Evolutionary conservation across 1,140 invertebrate genomes (phyloP).

Genomic region (Cyclina sinensis): DNA sequence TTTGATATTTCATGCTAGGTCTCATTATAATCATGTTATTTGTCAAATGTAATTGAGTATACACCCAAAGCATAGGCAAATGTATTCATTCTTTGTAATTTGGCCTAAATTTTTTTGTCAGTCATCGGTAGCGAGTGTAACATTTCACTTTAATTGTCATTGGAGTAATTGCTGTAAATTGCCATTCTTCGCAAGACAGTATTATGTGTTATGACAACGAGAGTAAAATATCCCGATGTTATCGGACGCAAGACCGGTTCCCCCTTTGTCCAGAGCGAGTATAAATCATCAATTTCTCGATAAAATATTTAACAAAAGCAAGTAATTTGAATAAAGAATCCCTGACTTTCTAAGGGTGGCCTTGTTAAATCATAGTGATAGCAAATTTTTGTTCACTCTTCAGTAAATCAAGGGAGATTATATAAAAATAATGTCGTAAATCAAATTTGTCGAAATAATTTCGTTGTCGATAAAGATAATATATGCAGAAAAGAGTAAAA

Average conservation of each 20-base stretch:
- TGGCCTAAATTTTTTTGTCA: slow-evolving; percentile 35
- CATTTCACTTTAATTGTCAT: slow-evolving; percentile 64
- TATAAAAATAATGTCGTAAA: slow-evolving; percentile 56
- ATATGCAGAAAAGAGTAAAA: slow-evolving; percentile 38
- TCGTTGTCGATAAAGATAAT: slow-evolving; percentile 5
- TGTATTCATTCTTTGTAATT: slow-evolving; percentile 36
- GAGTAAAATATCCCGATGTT: slow-evolving; percentile 69
- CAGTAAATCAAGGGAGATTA: slow-evolving; percentile 12
- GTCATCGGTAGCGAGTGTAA: slow-evolving; percentile 16
- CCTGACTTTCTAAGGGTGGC: slow-evolving; percentile 21
- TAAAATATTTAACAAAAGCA: slow-evolving; percentile 52
- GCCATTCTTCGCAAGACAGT: slow-evolving; percentile 32
- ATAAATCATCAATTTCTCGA: slow-evolving; percentile 52
- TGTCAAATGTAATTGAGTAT: slow-evolving; percentile 12
- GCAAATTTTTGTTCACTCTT: slow-evolving; percentile 27
- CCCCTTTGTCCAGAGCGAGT: slow-evolving; percentile 34
- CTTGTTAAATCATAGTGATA: slow-evolving; percentile 46
- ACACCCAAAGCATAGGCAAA: slow-evolving; percentile 11
- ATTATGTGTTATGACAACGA: slow-evolving; percentile 53
- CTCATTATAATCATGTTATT: slow-evolving; percentile 27
- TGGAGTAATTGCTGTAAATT: slow-evolving; percentile 64
- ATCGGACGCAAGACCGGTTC: slow-evolving; percentile 42
- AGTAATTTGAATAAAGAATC: slow-evolving; percentile 37
- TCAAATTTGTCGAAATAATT: slow-evolving; percentile 46
- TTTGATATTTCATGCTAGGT: slow-evolving; percentile 15